Percentiles rank a stretch among this genome's conserved stretches.
Conservation (phyloP, 1,140 invertebrate genomes). For the Coptotermes formosanus region DNA sequence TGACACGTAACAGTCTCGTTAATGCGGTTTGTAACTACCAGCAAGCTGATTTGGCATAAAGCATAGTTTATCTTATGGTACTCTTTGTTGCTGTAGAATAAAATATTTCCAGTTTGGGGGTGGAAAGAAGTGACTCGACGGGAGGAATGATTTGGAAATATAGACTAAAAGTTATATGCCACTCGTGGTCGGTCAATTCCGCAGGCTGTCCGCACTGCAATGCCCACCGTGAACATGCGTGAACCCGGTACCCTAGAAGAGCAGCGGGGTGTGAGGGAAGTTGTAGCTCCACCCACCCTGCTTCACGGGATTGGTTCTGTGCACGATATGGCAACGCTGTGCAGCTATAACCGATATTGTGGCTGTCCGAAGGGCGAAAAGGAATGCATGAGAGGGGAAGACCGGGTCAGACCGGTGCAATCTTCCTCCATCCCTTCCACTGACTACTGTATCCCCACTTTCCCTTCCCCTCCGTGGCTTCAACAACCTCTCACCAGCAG, state of each 20-base stretch:
- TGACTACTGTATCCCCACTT: neutral
- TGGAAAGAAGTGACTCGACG: neutral
- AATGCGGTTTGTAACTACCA: neutral
- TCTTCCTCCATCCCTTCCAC: conserved; percentile 20
- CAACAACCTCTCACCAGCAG: conserved; percentile 45
- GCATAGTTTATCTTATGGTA: neutral
- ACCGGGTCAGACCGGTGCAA: conserved; percentile 35
- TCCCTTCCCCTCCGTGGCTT: conserved; percentile 37
- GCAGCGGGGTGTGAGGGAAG: conserved; percentile 20
- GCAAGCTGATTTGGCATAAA: neutral
- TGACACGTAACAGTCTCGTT: neutral
- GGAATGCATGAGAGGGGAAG: conserved; percentile 47
- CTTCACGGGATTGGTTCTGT: conserved; percentile 34
- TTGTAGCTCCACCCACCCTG: conserved; percentile 34
- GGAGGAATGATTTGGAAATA: neutral
- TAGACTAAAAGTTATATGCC: neutral
- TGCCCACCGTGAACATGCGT: conserved; percentile 7
- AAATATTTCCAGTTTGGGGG: neutral
- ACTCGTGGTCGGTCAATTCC: neutral
- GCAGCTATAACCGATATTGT: conserved; percentile 53
- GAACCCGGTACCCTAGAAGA: neutral
- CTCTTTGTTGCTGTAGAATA: neutral
- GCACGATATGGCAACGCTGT: conserved; percentile 51
- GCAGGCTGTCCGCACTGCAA: neutral
- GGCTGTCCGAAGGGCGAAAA: conserved; percentile 42